Conservation (phyloP, 1,140 invertebrate genomes). For the Zelostemma sp. region DNA sequence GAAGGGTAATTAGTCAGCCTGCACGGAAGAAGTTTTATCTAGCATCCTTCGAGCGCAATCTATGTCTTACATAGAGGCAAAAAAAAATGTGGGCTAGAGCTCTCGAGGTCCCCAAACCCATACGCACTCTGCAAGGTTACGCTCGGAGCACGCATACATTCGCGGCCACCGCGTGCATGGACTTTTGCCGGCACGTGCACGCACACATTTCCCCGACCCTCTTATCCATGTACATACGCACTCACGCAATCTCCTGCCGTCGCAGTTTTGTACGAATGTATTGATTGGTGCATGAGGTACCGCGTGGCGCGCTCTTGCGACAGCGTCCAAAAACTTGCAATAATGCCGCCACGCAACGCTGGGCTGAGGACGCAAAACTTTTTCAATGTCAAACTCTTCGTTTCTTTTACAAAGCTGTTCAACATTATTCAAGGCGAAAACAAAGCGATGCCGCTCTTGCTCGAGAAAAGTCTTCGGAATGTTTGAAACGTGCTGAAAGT, state of each 20-base stretch:
- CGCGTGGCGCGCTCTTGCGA: conserved; percentile 54
- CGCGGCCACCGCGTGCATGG: conserved; percentile 15
- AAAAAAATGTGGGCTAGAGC: conserved; percentile 24
- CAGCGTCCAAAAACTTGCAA: conserved; percentile 38
- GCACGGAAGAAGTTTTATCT: conserved; percentile 16
- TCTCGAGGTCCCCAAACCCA: conserved; percentile 7
- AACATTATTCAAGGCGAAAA: no score
- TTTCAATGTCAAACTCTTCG: background rate
- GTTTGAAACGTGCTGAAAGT: no score
- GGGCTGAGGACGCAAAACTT: background rate
- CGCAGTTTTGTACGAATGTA: conserved; percentile 44
- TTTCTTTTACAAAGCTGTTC: no score
- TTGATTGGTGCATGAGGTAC: conserved; percentile 53
- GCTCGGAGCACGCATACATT: conserved; percentile 11
- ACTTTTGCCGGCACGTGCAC: conserved; percentile 55
- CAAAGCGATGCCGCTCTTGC: no score
- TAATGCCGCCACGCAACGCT: background rate
- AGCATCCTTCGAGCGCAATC: conserved; percentile 18
- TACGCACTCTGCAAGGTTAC: conserved; percentile 9
- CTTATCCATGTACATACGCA: conserved; percentile 11
- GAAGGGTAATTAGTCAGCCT: no score
- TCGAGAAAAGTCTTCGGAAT: no score
- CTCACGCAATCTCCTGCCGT: conserved; percentile 34
- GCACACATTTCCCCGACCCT: conserved; percentile 35
- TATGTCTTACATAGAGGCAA: background rate